Percentiles rank a stretch among this genome's conserved stretches.
phyloP scores from a whole-genome alignment of 1,140 invertebrate species.

The Drosophila setifemur region DNA sequence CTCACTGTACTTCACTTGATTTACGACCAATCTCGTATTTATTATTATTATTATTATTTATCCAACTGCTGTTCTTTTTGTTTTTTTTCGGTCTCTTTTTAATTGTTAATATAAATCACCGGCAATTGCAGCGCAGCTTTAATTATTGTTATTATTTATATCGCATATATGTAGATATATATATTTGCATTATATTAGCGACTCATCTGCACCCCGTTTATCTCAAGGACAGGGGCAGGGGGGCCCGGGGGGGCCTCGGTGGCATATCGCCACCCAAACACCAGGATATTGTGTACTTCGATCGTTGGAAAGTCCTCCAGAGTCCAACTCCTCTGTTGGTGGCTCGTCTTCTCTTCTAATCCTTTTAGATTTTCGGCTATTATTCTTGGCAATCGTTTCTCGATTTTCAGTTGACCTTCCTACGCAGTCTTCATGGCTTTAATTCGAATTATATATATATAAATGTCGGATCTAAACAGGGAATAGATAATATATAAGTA shows the following conservation, averaged over 20 bases:
- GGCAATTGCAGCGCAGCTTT: conserved; percentile 1
- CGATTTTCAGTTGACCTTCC: background rate
- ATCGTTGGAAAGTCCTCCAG: background rate
- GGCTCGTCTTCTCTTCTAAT: background rate
- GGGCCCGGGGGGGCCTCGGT: conserved; percentile 36
- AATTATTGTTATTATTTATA: conserved; percentile 43
- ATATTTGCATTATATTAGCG: background rate
- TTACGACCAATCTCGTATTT: too few species aligned
- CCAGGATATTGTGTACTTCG: background rate
- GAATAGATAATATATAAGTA: conserved; percentile 9
- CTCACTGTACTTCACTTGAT: conserved; percentile 31
- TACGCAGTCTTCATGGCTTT: conserved; percentile 23
- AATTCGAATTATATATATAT: too few species aligned
- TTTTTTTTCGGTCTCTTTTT: background rate
- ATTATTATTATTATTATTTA: conserved; percentile 40
- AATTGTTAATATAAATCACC: background rate
- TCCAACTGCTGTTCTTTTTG: conserved; percentile 24
- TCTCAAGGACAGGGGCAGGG: conserved; percentile 20
- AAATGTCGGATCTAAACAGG: conserved; percentile 9
- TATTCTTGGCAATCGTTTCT: background rate
- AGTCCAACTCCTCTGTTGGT: background rate
- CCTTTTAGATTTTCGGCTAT: background rate
- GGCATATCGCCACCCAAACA: conserved; percentile 28
- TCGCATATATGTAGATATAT: too few species aligned
- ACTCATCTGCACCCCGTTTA: conserved; percentile 18